Base-by-base conservation (phyloP, 2,113 vertebrate species). In the Channa argus region DNA sequence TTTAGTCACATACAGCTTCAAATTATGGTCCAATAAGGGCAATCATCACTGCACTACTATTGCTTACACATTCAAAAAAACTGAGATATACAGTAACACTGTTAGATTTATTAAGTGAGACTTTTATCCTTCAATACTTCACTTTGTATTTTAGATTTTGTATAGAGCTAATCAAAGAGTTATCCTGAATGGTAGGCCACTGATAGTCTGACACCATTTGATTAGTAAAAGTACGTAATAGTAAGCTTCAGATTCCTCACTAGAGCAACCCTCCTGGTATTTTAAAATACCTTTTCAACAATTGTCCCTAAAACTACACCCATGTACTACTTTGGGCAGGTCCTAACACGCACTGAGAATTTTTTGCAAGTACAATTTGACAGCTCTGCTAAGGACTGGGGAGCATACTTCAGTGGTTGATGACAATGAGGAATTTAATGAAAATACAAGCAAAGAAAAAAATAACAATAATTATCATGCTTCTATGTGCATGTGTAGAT, bases 161-260 rank as follows among this genome's bases (percentile, higher is more conserved):
- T 76, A 52, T 15, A 15, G 47, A 69, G 63, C 47, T 37, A 45
- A 39, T 79, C 52, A 63, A 41, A 54, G 47, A 71, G 14, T 63
- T 55, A 13, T 8, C 41, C 59, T 77, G 3, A 64, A 67, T 45
- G 44, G 56, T 4, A 24, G 24, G 24, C 51, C 71, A 24, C 65
- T 74, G 76, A 80, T 74, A 54, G 84, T 88, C 79, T 76, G 79
- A 74, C 82, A 82, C 63, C 24, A 5, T 54, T 50, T 73, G 64
- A 79, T 83, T 37, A 59, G 56, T 24, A 24, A 24, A 83, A 55
- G 34, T 56, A 53, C 71, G 41, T 80, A 37, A 46, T 13, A 55
- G 33, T 55, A 44, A 15, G 56, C 36, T 41, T 63, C 37, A n/a
- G 59, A 11, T 3, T 24, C 14, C 54, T 65, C 10, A 39, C 44